Conservation (phyloP, 2,888 invertebrate genomes). For the Lutraria lutraria region DNA sequence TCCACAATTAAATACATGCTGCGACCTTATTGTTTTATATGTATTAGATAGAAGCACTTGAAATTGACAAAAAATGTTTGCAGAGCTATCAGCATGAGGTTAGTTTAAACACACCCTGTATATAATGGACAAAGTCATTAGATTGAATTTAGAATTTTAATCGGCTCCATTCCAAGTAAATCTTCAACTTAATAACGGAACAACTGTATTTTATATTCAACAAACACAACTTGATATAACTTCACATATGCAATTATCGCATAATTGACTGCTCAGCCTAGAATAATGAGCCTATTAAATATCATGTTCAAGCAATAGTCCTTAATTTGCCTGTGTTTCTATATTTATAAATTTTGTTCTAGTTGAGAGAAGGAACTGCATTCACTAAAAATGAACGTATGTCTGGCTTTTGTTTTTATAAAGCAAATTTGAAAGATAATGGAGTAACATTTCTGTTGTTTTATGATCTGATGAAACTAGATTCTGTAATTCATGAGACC, state of each 20-base stretch:
- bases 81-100: background rate
- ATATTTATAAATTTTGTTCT: slow-evolving; percentile 1
- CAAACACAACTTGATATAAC: background rate
- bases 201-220: slow-evolving; percentile 20
- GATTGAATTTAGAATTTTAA: background rate
- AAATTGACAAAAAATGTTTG: background rate
- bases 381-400: background rate
- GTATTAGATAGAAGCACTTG: background rate
- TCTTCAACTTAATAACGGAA: background rate
- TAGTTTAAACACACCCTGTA: background rate
- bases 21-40: background rate
- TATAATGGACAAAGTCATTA: background rate
- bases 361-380: background rate
- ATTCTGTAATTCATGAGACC: no score
- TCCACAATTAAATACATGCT: background rate
- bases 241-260: background rate
- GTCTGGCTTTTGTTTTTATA: no score
- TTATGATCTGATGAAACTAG: no score
- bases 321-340: background rate
- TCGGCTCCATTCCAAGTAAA: background rate
- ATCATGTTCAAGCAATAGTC: slow-evolving; percentile 11
- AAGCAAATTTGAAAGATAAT: no score
- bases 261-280: background rate
- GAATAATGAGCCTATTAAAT: slow-evolving; percentile 2
- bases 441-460: no score